Conservation (phyloP, 2,888 invertebrate genomes). For the Erynnis tages region DNA sequence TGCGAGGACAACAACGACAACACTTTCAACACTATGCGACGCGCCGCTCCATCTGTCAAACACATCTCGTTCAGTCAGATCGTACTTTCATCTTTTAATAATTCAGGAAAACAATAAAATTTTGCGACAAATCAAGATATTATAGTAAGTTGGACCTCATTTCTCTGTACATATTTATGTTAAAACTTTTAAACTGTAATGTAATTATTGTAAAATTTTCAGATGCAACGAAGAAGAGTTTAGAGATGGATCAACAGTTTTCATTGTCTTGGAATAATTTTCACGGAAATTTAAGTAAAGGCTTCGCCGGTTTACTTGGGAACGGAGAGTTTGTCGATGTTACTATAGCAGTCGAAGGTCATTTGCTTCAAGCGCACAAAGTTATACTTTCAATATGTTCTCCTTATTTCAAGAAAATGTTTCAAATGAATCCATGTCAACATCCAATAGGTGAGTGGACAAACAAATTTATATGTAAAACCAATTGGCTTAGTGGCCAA, state of each 20-base stretch:
- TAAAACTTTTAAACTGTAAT: neutral
- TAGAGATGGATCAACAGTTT: slow-evolving; percentile 84
- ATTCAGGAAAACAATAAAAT: too few species aligned
- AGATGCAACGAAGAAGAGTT: slow-evolving; percentile 57
- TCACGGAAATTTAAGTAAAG: slow-evolving; percentile 85
- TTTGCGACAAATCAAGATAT: too few species aligned
- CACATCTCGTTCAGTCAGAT: too few species aligned
- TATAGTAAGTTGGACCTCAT: slow-evolving; percentile 29
- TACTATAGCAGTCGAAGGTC: slow-evolving; percentile 84
- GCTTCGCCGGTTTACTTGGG: slow-evolving; percentile 82
- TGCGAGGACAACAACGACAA: slow-evolving; percentile 15
- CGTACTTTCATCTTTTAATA: slow-evolving; percentile 33
- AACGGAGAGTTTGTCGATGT: slow-evolving; percentile 83
- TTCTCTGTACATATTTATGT: neutral
- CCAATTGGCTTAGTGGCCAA: too few species aligned
- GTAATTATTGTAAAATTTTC: slow-evolving; percentile 31
- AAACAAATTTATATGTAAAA: neutral
- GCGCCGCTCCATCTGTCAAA: slow-evolving; percentile 39
- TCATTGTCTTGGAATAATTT: slow-evolving; percentile 89
- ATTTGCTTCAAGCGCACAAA: slow-evolving; percentile 86
- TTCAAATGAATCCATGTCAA: slow-evolving; percentile 84
- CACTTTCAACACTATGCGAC: slow-evolving; percentile 41
- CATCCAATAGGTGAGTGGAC: slow-evolving; percentile 80
- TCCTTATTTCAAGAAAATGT: slow-evolving; percentile 86
- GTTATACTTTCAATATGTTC: slow-evolving; percentile 87